These are phyloP conservation scores for Oedothorax gibbosus DNA, from an alignment of 1,140 invertebrate species.

Conservation along the genomic window DNA sequence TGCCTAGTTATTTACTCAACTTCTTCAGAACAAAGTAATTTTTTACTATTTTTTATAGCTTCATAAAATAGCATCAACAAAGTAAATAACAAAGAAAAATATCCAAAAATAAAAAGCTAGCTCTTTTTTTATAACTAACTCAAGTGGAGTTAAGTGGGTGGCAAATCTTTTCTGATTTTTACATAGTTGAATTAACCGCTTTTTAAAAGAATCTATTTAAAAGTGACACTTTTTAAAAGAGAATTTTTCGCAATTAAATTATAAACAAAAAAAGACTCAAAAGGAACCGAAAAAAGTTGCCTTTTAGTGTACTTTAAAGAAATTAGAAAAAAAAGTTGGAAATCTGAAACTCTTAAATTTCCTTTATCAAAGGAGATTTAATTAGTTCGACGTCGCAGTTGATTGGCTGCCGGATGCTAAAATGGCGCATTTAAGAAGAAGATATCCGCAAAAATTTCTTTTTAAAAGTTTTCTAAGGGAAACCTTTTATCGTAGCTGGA, in stretches of 20 bases:
- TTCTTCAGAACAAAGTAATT: too few relatives aligned
- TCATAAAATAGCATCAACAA: too few relatives aligned
- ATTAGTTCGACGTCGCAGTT: constrained; percentile 32
- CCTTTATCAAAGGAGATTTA: constrained; percentile 4
- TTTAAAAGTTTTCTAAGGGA: not conserved
- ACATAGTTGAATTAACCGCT: too few relatives aligned
- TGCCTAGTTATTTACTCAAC: too few relatives aligned
- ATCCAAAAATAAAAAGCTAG: too few relatives aligned
- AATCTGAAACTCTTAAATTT: not conserved
- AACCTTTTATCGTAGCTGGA: not conserved
- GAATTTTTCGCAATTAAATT: constrained; percentile 1
- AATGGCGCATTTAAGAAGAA: too few relatives aligned
- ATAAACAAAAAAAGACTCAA: not conserved
- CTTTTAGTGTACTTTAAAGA: not conserved
- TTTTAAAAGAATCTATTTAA: not conserved
- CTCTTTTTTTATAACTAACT: too few relatives aligned
- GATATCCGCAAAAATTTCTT: not conserved
- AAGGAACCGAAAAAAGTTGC: not conserved
- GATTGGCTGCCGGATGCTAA: not conserved
- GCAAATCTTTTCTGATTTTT: too few relatives aligned
- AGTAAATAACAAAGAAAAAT: too few relatives aligned
- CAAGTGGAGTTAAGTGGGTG: too few relatives aligned
- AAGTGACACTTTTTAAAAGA: constrained; percentile 13
- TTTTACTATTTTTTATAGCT: too few relatives aligned
- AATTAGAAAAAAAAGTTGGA: not conserved